Evolutionary conservation across 2,113 vertebrate genomes (phyloP).

Genomic region (Aspidoscelis tigris): DNA sequence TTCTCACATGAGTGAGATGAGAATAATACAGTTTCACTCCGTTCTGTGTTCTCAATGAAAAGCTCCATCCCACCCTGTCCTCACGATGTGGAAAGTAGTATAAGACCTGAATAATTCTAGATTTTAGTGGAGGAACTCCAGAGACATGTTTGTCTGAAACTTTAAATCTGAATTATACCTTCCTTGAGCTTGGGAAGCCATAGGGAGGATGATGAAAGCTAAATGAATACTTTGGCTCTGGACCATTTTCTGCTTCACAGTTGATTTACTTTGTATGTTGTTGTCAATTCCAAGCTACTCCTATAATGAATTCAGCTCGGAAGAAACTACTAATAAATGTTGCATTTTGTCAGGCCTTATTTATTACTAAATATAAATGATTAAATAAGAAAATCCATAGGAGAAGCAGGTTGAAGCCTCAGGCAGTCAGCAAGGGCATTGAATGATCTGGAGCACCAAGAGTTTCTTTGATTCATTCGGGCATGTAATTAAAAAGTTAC

Average conservation of each 20-base stretch:
- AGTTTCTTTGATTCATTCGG: constrained; percentile 5
- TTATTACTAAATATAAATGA: constrained; percentile 28
- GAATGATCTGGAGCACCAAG: neutral
- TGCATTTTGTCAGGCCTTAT: constrained; percentile 10
- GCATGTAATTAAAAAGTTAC: constrained; percentile 24
- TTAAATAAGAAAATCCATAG: constrained; percentile 19
- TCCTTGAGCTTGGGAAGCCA: neutral
- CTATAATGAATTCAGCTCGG: constrained; percentile 17
- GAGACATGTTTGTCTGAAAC: neutral
- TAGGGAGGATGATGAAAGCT: neutral
- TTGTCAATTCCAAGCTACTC: constrained; percentile 15
- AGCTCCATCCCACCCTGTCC: neutral
- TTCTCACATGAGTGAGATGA: neutral
- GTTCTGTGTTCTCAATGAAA: neutral
- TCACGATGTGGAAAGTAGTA: neutral
- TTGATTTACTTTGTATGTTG: constrained; percentile 13
- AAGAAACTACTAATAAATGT: constrained; percentile 34
- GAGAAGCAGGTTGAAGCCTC: neutral
- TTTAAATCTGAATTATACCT: constrained; percentile 19
- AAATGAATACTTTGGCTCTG: constrained; percentile 17
- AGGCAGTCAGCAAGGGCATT: neutral
- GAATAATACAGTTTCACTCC: neutral
- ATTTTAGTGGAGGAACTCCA: neutral
- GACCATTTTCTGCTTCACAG: constrained; percentile 16
- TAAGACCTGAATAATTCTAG: neutral